Percentiles rank a stretch among this genome's conserved stretches.
Evolutionary conservation across 2,113 vertebrate species (phyloP).

Genomic region (Rousettus leschenaultii): DNA sequence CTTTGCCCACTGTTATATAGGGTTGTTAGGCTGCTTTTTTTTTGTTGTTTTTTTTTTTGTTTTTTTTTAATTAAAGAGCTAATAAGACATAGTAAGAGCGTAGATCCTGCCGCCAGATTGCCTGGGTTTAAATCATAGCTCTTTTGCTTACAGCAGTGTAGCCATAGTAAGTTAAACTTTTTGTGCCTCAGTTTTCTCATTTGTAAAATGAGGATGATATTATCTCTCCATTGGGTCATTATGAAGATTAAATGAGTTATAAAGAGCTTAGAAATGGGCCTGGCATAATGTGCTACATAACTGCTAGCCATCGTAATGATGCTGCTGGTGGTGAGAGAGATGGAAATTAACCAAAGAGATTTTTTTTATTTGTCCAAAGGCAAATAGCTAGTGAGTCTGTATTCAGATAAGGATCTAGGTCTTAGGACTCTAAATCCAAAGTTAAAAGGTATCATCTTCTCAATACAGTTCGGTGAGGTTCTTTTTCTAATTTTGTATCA

Average conservation of each 20-base stretch:
- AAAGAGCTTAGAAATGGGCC: background rate
- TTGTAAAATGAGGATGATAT: background rate
- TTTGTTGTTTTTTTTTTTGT: background rate
- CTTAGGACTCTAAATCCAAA: no score
- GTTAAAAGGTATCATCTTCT: background rate
- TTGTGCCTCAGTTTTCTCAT: slow-evolving; percentile 1
- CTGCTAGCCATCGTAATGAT: background rate
- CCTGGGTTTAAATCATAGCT: background rate
- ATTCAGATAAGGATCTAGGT: background rate
- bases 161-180: background rate
- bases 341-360: background rate
- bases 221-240: background rate
- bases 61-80: background rate
- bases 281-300: background rate
- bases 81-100: background rate
- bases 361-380: background rate
- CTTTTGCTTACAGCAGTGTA: background rate
- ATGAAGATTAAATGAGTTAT: background rate
- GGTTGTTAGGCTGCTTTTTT: background rate
- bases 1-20: background rate
- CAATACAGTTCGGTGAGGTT: background rate
- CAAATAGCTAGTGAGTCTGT: background rate
- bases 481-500: slow-evolving; percentile 21
- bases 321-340: background rate
- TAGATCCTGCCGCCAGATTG: background rate